A percentile compares a stretch with the other conserved stretches of the same genome.
Evolutionary conservation across 2,888 invertebrate species (phyloP).

Genomic region (Drosophila algonquin): DNA sequence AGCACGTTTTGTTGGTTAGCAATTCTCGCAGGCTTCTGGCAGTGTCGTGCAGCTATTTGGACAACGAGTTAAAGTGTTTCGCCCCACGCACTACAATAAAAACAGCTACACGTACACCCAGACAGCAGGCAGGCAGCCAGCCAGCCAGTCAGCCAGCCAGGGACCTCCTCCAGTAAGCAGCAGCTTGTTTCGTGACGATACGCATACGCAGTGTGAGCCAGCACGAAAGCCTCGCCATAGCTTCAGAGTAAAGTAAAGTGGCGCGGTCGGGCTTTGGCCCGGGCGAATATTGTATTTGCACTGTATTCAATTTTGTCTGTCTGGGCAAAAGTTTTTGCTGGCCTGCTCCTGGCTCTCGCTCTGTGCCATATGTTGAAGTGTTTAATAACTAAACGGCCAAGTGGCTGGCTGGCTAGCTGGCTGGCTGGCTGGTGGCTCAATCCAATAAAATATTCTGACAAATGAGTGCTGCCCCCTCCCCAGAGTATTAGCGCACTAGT

Average conservation of each 20-base stretch:
- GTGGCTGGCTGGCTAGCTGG: slow-evolving; percentile 45
- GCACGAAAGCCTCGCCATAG: slow-evolving; percentile 3
- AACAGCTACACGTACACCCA: slow-evolving; percentile 66
- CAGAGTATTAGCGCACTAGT: slow-evolving; percentile 56
- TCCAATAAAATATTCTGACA: slow-evolving; percentile 59
- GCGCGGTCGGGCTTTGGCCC: slow-evolving; percentile 40
- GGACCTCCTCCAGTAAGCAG: slow-evolving; percentile 17
- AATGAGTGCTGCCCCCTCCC: slow-evolving; percentile 26
- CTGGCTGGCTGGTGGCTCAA: slow-evolving; percentile 40
- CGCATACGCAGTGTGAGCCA: slow-evolving; percentile 69
- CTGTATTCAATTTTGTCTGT: slow-evolving; percentile 58
- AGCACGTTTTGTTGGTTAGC: slow-evolving; percentile 39
- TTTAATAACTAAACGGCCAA: slow-evolving; percentile 66
- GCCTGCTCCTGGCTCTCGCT: not conserved
- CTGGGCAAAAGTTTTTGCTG: slow-evolving; percentile 33
- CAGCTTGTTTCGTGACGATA: slow-evolving; percentile 72
- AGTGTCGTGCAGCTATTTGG: slow-evolving; percentile 46
- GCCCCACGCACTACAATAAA: slow-evolving; percentile 78
- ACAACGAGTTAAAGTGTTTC: slow-evolving; percentile 74
- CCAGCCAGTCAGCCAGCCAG: slow-evolving; percentile 24
- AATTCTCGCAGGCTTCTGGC: slow-evolving; percentile 21
- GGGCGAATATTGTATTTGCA: slow-evolving; percentile 62
- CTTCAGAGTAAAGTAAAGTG: slow-evolving; percentile 17
- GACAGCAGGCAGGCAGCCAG: slow-evolving; percentile 30
- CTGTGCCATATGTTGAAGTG: slow-evolving; percentile 65